Base-by-base conservation (phyloP, 2,888 invertebrate species). In the Noctuana brunneofusca region DNA sequence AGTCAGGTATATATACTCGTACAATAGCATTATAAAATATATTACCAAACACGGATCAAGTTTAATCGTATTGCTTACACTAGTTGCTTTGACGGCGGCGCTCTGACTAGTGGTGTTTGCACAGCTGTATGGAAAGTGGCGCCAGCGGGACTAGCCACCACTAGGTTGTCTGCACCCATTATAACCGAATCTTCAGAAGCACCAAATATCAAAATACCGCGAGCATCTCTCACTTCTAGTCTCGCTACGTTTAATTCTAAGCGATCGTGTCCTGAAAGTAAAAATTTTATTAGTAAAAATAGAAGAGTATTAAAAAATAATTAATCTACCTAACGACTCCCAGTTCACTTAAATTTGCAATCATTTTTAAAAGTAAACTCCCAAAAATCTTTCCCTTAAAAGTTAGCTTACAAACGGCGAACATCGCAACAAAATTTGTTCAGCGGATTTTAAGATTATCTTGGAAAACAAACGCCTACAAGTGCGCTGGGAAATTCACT, bases 101-200 rank as follows among this genome's bases (percentile, higher is more conserved):
- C 96, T 75, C 95, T 93, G 62, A 98, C 95, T 67, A 96, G 89
- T 1, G 96, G 95, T 59, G 97, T 97, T 86, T 97, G 97, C 56
- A 97, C 94, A 60, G 97, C 96, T 50, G 96, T 96, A 71, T 96
- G 95, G 80, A 98, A 95, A 69, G 95, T 94, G 64, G 96, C 96
- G 35, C 97, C 97, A 20, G 97, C 97, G 64, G 96, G 95, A 62
- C 97, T 97, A 75, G 95, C 94, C 68, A 97, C 95, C 70, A 94
- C 93, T 65, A 97, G 92, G 57, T 94, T 94, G 70, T 97, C 96
- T 11, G 97, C 96, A 2, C 97, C 97, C 57, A 97, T 94, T 53
- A 96, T 94, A 63, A 97, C 96, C 75, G 95, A 94, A 71, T 96
- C 95, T 69, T 94, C 94, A 74, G 95, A 94, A 55, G 96, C 97